These are phyloP conservation scores for Acheta domesticus DNA, from an alignment of 2,888 invertebrate species.

Conservation along the genomic window DNA sequence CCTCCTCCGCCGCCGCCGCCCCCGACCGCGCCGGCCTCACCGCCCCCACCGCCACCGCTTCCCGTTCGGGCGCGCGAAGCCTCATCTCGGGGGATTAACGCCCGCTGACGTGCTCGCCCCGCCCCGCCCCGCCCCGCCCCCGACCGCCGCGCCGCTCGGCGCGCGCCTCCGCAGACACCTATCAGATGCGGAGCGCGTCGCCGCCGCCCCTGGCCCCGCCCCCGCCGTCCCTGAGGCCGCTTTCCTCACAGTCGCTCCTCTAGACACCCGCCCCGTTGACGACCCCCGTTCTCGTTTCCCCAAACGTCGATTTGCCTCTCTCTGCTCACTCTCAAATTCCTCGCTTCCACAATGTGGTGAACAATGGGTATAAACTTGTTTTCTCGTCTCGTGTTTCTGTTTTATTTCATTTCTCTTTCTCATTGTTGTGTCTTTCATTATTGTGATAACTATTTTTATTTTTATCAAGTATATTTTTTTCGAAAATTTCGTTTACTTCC, in stretches of 20 bases:
- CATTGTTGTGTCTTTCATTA: no score
- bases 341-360: no score
- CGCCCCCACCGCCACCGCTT: neutral
- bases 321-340: no score
- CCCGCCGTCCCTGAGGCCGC: neutral
- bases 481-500: no score
- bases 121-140: neutral
- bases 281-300: no score
- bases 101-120: constrained; percentile 7
- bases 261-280: no score
- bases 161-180: neutral
- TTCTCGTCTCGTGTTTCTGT: no score
- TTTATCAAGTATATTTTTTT: no score
- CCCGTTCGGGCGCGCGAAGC: neutral
- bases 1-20: neutral
- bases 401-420: no score
- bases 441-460: no score
- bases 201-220: neutral
- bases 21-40: neutral
- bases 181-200: neutral
- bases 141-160: neutral
- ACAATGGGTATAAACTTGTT: no score
- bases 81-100: constrained; percentile 18
- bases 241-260: neutral
- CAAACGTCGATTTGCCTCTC: no score